Conservation (phyloP, 2,888 invertebrate genomes). For the Nemurella pictetii region DNA sequence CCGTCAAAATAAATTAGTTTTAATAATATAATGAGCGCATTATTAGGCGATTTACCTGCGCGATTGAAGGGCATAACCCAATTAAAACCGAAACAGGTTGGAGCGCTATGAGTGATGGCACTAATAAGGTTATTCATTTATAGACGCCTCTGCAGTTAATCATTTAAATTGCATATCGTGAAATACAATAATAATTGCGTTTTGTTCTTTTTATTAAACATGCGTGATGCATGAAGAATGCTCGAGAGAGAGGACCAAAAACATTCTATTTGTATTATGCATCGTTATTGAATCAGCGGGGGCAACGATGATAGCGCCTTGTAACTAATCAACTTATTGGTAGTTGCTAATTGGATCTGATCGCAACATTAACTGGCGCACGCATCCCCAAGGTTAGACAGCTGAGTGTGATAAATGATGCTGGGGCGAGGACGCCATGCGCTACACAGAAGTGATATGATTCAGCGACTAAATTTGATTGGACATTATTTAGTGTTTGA, state of each 20-base stretch:
- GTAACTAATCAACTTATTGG: slow-evolving; percentile 13
- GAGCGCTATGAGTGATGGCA: not conserved
- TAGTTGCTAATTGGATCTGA: slow-evolving; percentile 15
- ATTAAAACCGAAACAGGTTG: not conserved
- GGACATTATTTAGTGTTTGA: slow-evolving; percentile 9
- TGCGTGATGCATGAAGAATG: slow-evolving; percentile 11
- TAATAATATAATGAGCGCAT: slow-evolving; percentile 13
- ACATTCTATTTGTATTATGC: not conserved
- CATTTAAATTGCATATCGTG: slow-evolving; percentile 25
- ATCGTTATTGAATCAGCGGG: slow-evolving; percentile 16
- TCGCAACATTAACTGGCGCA: not conserved
- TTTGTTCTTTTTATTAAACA: slow-evolving; percentile 16
- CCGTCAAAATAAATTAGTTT: slow-evolving; percentile 10
- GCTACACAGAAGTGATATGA: slow-evolving; percentile 12
- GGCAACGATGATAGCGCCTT: not conserved
- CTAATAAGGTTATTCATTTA: slow-evolving; percentile 24
- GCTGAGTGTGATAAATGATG: slow-evolving; percentile 15
- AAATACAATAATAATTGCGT: slow-evolving; percentile 23
- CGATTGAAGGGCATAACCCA: slow-evolving; percentile 17
- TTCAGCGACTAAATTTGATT: slow-evolving; percentile 11
- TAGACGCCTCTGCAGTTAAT: slow-evolving; percentile 1
- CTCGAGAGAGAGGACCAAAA: not conserved
- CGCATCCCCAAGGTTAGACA: not conserved
- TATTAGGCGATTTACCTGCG: slow-evolving; percentile 6
- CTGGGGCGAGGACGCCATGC: not conserved